Percentiles rank a stretch among this genome's conserved stretches.
Evolutionary conservation across 2,888 invertebrate genomes (phyloP).

Genomic region (Eilema griseolum): DNA sequence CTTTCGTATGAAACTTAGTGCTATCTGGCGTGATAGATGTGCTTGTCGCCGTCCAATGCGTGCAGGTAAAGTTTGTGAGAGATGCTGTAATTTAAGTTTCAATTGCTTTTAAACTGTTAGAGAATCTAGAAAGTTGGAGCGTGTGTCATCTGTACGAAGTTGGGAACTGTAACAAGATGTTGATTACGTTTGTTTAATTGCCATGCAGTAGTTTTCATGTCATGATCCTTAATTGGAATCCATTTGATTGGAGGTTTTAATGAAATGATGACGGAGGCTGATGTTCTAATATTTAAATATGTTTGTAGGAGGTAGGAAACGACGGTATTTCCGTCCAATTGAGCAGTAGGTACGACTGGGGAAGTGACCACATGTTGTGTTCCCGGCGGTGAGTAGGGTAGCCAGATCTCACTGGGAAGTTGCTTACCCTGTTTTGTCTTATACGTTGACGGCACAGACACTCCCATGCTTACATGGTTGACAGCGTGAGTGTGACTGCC

Average conservation of each 20-base stretch:
- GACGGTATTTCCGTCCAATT: too few relatives aligned
- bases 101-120: conserved; percentile 42
- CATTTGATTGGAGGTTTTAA: neutral
- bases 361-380: too few relatives aligned
- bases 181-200: conserved; percentile 21
- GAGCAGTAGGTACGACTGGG: too few relatives aligned
- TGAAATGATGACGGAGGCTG: neutral
- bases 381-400: too few relatives aligned
- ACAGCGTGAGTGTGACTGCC: too few relatives aligned
- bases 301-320: too few relatives aligned
- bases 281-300: too few relatives aligned
- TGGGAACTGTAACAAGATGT: conserved; percentile 10
- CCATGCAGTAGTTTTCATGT: conserved; percentile 15
- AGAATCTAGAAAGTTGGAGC: conserved; percentile 25
- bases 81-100: conserved; percentile 46
- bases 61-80: conserved; percentile 32
- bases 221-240: conserved; percentile 15
- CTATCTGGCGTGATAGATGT: conserved; percentile 38
- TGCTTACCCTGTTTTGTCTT: too few relatives aligned
- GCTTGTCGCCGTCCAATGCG: conserved; percentile 33
- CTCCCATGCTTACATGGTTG: too few relatives aligned
- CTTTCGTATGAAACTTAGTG: conserved; percentile 10
- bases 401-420: too few relatives aligned
- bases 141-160: conserved; percentile 16
- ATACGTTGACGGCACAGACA: too few relatives aligned